A percentile compares a stretch with the other conserved stretches of the same genome.
Evolutionary conservation across 2,888 invertebrate genomes (phyloP).

Genomic region (Schizotus pectinicornis): DNA sequence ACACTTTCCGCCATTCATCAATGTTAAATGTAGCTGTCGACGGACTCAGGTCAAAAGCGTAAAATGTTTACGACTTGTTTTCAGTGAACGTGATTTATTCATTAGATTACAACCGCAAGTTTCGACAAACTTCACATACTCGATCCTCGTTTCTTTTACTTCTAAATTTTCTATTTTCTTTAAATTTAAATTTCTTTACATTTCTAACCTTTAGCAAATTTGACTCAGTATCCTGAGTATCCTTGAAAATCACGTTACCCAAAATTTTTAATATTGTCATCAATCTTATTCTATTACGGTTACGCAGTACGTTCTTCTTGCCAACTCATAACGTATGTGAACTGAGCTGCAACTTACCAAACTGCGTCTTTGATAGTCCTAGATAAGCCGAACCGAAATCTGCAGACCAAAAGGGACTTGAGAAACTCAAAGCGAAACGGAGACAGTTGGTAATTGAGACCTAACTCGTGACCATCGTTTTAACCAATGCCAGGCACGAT

Average conservation of each 20-base stretch:
- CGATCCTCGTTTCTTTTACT: constrained; percentile 17
- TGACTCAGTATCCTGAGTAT: too few species aligned
- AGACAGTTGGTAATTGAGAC: constrained; percentile 28
- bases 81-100: constrained; percentile 34
- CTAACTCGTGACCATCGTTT: constrained; percentile 36
- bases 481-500: constrained; percentile 35
- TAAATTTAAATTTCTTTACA: constrained; percentile 17
- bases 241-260: constrained; percentile 13
- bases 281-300: constrained; percentile 19
- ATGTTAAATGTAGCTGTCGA: constrained; percentile 31
- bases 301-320: constrained; percentile 16
- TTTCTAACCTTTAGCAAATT: constrained; percentile 1
- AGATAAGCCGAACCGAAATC: constrained; percentile 36
- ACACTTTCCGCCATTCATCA: constrained; percentile 30
- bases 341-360: constrained; percentile 26
- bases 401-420: constrained; percentile 34
- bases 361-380: constrained; percentile 32
- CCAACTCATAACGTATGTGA: constrained; percentile 23
- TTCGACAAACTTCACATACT: constrained; percentile 21
- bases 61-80: constrained; percentile 36
- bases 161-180: constrained; percentile 4
- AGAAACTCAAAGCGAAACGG: constrained; percentile 19
- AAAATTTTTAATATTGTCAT: constrained; percentile 21
- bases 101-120: constrained; percentile 31
- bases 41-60: constrained; percentile 29